Evolutionary conservation across 2,888 invertebrate species (phyloP), one percentile per base, ranked within the genome.

Genomic region (Marronus borbonicus): DNA sequence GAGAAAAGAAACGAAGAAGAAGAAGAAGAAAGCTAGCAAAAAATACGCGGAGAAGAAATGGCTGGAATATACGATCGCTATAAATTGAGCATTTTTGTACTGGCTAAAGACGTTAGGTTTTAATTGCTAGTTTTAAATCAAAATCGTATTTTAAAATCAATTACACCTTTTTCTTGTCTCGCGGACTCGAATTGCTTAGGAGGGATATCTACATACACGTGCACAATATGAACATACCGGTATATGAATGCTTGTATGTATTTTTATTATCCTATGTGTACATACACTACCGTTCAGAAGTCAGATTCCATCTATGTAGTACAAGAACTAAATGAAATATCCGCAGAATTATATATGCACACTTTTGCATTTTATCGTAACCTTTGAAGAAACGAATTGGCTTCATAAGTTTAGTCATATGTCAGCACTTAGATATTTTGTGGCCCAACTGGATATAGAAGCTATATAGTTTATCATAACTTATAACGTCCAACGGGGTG

Each of bases 61-160:
- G 65, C 8, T 76, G 44, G 50, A 24, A 69, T 70, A 69, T 77
- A 69, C 39, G 60, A 62, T 50, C 60, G 44, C 39, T 68, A 68
- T 77, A 77, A 77, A 77, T 77, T 60, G 31, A 69, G 17, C 31
- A 68, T 49, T 55, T 60, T 69, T 69, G 60, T 28, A 58, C 50
- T 52, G 14, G 28, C 68, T 69, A 8, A 55, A 55, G 55, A 36
- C 55, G 50, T 28, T 49, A 50, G 20, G 60, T 70, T 55, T 77
- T 77, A 77, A 77, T 77, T 77, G 77, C 69, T 44, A 69, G 77
- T 77, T 77, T 77, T 68, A 77, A 77, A 77, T 77, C 77, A 77
- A 68, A 77, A 77, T 68, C 77, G 62, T 77, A 77, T 68, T 77
- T 77, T 68, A 69, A 69, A 68, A 77, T 77, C 77, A 77, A 77